Evolutionary conservation across 1,140 invertebrate species (phyloP), one percentile per base, ranked within the genome.

Genomic region (Plodia interpunctella): DNA sequence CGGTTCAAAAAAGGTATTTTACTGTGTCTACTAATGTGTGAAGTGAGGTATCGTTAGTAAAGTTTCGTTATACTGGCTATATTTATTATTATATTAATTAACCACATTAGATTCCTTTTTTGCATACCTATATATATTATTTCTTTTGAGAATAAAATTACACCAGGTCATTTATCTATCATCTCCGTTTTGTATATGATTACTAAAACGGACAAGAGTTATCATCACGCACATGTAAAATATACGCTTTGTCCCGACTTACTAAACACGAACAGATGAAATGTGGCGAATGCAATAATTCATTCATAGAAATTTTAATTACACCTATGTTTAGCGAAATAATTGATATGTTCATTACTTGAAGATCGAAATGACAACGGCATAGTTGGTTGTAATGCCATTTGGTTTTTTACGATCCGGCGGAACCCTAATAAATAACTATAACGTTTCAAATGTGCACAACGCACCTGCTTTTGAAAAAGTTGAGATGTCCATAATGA

Each of bases 391-490:
- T 83, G 72, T 76, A 65, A 68, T 78, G 81, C 69, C 74, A 77
- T 78, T 78, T 76, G 49, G 18, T 67, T 80, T 84, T 78, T 80
- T 79, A 74, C 66, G 59, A 13, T 11, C 60, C 56, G 52, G 51
- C 56, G 56, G 35, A 54, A 63, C 70, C 70, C 68, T 66, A 76
- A 76, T 77, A 80, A 76, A 80, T 78, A 79, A 80, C 68, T 70
- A 73, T 73, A 60, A 53, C 51, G 59, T 58, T 62, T 63, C 64
- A 68, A 74, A 75, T 67, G 70, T 71, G 69, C 57, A 56, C 60
- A 56, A 61, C 38, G 72, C 84, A 87, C 84, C 84, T 87, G 82
- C 84, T 65, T 63, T 38, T 63, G 67, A 83, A 80, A 80, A 85
- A 83, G 56, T 72, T 64, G 72, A 62, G 67, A 70, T 79, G 68